Evolutionary conservation across 2,888 invertebrate species (phyloP).

Genomic region (Himalopsyche japonica): DNA sequence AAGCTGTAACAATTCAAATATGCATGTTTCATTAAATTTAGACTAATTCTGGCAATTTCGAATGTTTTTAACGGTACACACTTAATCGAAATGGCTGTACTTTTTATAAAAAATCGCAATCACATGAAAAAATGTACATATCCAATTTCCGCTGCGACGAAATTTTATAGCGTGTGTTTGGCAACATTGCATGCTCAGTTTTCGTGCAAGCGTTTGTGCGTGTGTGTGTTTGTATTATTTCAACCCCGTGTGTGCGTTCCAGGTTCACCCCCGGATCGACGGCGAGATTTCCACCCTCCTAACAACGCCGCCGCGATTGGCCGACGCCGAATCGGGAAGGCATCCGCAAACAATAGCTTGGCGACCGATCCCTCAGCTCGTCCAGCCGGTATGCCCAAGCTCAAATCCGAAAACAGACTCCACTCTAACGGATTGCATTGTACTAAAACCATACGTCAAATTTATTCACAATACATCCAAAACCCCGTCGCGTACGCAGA

Average conservation of each 20-base stretch:
- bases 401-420: neutral
- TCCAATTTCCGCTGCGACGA: no score
- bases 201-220: neutral
- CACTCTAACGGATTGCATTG: no score
- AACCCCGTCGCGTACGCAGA: no score
- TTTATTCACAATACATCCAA: no score
- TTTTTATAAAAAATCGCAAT: no score
- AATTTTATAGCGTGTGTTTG: neutral
- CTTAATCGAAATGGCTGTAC: no score
- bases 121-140: no score
- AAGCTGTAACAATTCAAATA: no score
- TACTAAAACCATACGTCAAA: no score
- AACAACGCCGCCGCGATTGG: neutral
- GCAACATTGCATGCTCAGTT: neutral
- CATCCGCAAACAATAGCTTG: neutral
- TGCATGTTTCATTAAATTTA: no score
- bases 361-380: neutral
- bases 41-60: no score
- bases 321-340: neutral
- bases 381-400: neutral
- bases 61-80: no score
- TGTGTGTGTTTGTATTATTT: neutral
- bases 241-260: neutral
- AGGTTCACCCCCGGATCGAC: neutral
- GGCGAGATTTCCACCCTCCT: neutral